Base-by-base conservation (phyloP, 1,140 invertebrate genomes). In the Temnothorax curvispinosus region DNA sequence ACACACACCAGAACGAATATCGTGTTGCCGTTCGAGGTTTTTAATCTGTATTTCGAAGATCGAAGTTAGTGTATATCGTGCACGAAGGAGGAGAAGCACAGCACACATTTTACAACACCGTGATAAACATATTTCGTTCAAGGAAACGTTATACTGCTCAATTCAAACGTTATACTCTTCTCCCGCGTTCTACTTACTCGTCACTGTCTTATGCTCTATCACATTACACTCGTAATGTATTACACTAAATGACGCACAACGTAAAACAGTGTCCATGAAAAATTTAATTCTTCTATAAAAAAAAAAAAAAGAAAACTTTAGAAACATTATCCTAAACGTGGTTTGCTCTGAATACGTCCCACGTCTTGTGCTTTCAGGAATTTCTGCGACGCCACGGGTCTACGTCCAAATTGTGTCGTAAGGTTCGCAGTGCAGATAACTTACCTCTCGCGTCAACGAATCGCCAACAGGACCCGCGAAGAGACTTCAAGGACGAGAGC, bases 381-480 rank as follows among this genome's bases (percentile, higher is more conserved):
- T 98, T 98, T 92, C 95, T 98, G 87, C 96, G 97, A 58, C 95
- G 97, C 65, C 97, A 97, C 91, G 97, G 97, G 3, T 97, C 97
- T n/a, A 97, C 97, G 87, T 98, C 97, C 27, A 96, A 96, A 87
- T 94, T 97, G 56, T 98, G 97, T 92, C 96, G 97, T 13, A 97
- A 97, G 94, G 97, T 97, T 90, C 97, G 97, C 95, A 97, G 97
- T 94, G 96, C 96, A 86, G 96, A 96, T 91, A 96, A 96, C 92
- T 96, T 96, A 88, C 96, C 96, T 18, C 62, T 95, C n/a, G 93
- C 91, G 8, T 90, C 94, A 35, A 89, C 91, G 47, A 93, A 87
- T 85, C 93, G 92, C 1, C 94, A 93, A 32, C 90, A 92, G 7
- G 90, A 93, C 9, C 91, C 91, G 38, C 89, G 87, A 35, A 95